Conservation (phyloP, 23 tunicate genomes). For the Phallusia fumigata region DNA sequence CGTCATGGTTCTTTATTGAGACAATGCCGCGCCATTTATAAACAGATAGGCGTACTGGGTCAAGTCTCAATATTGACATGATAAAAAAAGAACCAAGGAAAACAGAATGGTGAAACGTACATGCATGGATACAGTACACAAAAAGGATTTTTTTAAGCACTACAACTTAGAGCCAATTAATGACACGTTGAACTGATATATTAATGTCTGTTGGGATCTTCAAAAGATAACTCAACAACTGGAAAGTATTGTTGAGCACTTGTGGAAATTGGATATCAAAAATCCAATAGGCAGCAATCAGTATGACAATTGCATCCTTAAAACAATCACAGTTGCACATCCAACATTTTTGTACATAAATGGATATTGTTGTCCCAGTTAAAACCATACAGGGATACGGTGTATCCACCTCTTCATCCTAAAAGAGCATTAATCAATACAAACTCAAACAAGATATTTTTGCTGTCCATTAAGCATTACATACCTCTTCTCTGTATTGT, state of each 20-base stretch:
- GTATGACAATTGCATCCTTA: conserved; percentile 10
- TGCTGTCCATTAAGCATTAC: conserved; percentile 5
- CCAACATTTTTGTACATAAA: conserved; percentile 6
- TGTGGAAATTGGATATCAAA: conserved; percentile 7
- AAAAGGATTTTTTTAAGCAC: neutral
- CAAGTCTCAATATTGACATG: conserved; percentile 12
- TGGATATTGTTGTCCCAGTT: conserved; percentile 6
- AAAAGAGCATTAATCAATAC: conserved; percentile 10
- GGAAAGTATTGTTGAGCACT: conserved; percentile 12
- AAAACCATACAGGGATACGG: neutral
- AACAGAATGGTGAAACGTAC: neutral
- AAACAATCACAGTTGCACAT: conserved; percentile 14
- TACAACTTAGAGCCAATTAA: conserved; percentile 10
- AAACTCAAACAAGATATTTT: conserved; percentile 3
- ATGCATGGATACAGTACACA: neutral
- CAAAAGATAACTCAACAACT: neutral
- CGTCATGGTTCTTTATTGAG: neutral
- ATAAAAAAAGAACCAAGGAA: neutral
- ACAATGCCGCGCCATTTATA: neutral
- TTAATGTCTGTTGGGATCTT: conserved; percentile 7
- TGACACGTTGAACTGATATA: conserved; percentile 10
- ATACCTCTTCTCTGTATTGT: conserved; percentile 12
- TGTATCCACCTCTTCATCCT: conserved; percentile 13
- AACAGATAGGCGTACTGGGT: conserved; percentile 10
- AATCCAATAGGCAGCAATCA: neutral